Evolutionary conservation across 2,888 invertebrate genomes (phyloP).

Genomic region (Apotomis betuletana): DNA sequence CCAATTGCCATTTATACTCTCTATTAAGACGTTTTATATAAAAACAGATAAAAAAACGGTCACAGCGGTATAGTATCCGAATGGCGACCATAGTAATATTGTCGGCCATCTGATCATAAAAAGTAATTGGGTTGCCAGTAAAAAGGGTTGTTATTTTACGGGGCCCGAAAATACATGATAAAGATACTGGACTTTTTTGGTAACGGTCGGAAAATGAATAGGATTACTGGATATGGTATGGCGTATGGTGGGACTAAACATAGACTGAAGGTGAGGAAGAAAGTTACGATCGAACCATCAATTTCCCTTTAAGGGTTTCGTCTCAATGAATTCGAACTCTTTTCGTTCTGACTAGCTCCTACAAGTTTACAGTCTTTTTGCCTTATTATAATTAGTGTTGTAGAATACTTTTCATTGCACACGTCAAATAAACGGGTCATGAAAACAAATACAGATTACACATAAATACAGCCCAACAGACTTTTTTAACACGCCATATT

Average conservation of each 20-base stretch:
- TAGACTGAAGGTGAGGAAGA: background rate
- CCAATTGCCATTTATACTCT: conserved; percentile 57
- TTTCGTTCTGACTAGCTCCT: no score
- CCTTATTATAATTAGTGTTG: no score
- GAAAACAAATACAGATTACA: no score
- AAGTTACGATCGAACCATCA: background rate
- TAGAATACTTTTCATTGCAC: no score
- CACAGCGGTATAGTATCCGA: conserved; percentile 58
- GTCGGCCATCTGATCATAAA: conserved; percentile 76
- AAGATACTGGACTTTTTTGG: conserved; percentile 67
- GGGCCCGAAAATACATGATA: conserved; percentile 75
- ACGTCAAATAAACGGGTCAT: no score
- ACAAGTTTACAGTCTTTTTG: no score
- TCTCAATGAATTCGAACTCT: no score
- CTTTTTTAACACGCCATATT: no score
- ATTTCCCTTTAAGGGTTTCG: no score
- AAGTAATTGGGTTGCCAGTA: conserved; percentile 81
- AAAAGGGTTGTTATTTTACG: conserved; percentile 81
- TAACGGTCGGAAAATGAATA: conserved; percentile 47
- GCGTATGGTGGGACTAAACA: background rate
- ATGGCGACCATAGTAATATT: conserved; percentile 71
- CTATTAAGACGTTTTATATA: conserved; percentile 46
- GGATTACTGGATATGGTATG: conserved; percentile 50
- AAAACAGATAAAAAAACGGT: conserved; percentile 48
- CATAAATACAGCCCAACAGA: no score